phyloP scores from a whole-genome alignment of 2,113 vertebrate species.

The Ivindomyrus marchei region DNA sequence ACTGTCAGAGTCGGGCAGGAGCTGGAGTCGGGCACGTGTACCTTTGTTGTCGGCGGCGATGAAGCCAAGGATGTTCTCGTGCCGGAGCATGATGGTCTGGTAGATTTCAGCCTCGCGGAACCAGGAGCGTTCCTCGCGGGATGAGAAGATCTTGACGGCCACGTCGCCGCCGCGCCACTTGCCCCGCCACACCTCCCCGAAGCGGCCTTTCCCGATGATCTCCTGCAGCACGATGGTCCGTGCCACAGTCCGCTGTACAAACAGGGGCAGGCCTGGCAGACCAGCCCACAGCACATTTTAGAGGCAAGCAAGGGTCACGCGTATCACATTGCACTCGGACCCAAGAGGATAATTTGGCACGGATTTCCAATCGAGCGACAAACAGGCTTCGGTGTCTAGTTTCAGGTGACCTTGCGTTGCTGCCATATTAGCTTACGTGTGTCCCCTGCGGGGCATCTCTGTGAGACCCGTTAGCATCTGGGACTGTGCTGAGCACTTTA shows the following conservation, averaged over 20 bases:
- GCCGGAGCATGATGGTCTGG: conserved; percentile 90
- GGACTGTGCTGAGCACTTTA: not conserved
- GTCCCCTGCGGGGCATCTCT: not conserved
- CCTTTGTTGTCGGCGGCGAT: conserved; percentile 96
- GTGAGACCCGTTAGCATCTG: not conserved
- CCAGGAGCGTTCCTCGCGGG: conserved; percentile 91
- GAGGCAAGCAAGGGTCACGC: not conserved
- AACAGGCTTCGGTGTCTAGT: not conserved
- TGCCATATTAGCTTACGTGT: not conserved
- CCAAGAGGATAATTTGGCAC: not conserved
- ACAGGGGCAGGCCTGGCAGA: conserved; percentile 77
- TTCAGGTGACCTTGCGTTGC: not conserved
- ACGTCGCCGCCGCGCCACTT: conserved; percentile 88
- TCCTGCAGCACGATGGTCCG: conserved; percentile 92
- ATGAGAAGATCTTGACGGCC: conserved; percentile 96
- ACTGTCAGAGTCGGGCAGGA: not conserved
- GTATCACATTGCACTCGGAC: not conserved
- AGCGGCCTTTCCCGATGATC: conserved; percentile 91
- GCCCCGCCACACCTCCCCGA: conserved; percentile 92
- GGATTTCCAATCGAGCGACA: not conserved
- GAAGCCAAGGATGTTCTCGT: conserved; percentile 92
- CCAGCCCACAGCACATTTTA: not conserved
- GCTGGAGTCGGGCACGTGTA: conserved; percentile 29
- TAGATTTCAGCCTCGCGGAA: conserved; percentile 95
- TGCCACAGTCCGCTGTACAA: conserved; percentile 88